phyloP scores from a whole-genome alignment of 2,888 invertebrate species.

The Suillia variegata region DNA sequence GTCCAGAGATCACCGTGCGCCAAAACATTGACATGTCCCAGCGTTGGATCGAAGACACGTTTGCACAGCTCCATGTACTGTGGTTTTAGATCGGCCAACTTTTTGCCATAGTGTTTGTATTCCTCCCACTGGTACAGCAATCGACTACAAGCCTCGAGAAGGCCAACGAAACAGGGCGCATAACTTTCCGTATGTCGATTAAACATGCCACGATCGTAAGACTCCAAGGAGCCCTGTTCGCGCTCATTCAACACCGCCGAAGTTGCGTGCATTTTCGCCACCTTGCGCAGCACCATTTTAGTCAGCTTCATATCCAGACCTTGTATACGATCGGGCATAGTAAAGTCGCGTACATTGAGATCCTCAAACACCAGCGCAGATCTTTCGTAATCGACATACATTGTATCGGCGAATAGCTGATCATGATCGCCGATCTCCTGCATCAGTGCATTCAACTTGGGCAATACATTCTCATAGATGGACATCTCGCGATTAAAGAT shows the following conservation, averaged over 20 bases:
- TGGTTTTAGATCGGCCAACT: constrained; percentile 43
- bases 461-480: constrained; percentile 54
- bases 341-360: constrained; percentile 43
- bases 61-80: constrained; percentile 53
- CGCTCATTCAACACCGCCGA: constrained; percentile 62
- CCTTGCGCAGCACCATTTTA: constrained; percentile 55
- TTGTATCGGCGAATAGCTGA: constrained; percentile 53
- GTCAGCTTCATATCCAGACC: constrained; percentile 61
- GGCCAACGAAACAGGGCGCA: constrained; percentile 49
- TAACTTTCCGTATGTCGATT: constrained; percentile 55
- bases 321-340: constrained; percentile 49
- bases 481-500: constrained; percentile 59
- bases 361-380: constrained; percentile 58
- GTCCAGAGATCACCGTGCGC: constrained; percentile 60
- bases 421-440: constrained; percentile 45
- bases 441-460: constrained; percentile 49
- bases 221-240: constrained; percentile 41
- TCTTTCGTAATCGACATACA: constrained; percentile 51
- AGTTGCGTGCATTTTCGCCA: constrained; percentile 64
- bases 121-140: constrained; percentile 48
- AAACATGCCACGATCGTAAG: constrained; percentile 56
- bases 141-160: constrained; percentile 46
- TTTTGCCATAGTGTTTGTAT: constrained; percentile 45
- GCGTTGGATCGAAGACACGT: constrained; percentile 46
- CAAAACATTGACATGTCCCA: constrained; percentile 49